Percentiles rank a stretch among this genome's conserved stretches.
These are phyloP conservation scores for Drosophila nigrodunni DNA, from an alignment of 1,140 invertebrate species.

Conservation along the genomic window DNA sequence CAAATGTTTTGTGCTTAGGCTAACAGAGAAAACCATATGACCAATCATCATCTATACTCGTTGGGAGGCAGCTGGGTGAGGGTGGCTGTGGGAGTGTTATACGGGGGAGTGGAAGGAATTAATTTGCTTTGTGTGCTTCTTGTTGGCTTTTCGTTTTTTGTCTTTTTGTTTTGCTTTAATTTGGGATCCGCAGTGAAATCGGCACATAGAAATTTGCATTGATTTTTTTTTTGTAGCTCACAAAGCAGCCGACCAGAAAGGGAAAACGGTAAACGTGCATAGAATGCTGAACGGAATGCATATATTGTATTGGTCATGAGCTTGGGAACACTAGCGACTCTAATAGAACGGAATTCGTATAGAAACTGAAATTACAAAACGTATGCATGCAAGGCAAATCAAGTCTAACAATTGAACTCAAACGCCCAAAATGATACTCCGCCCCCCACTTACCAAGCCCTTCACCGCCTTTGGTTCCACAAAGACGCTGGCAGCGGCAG, in stretches of 20 bases:
- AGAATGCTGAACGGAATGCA: conserved; percentile 29
- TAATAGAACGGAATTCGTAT: conserved; percentile 15
- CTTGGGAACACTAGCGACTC: not conserved
- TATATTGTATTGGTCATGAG: not conserved
- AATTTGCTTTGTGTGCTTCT: conserved; percentile 10
- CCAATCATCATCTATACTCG: not conserved
- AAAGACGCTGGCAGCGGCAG: conserved; percentile 43
- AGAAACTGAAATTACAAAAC: conserved; percentile 29
- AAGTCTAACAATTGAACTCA: conserved; percentile 40
- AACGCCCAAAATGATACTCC: not conserved
- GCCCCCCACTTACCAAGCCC: conserved; percentile 61
- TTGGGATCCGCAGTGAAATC: conserved; percentile 44
- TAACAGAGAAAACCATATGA: conserved; percentile 46
- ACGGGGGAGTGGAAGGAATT: conserved; percentile 1
- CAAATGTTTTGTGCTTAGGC: conserved; percentile 24
- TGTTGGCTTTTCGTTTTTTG: conserved; percentile 9
- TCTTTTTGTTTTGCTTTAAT: conserved; percentile 9
- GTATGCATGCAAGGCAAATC: conserved; percentile 51
- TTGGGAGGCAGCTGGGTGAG: too few relatives aligned
- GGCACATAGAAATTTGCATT: conserved; percentile 49
- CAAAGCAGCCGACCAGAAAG: conserved; percentile 29
- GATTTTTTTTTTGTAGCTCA: conserved; percentile 28
- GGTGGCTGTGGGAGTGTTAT: too few relatives aligned
- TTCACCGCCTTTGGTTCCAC: conserved; percentile 77
- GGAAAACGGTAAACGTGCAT: conserved; percentile 47